Evolutionary conservation across 1,140 invertebrate species (phyloP).

Genomic region (Microplitis mediator): DNA sequence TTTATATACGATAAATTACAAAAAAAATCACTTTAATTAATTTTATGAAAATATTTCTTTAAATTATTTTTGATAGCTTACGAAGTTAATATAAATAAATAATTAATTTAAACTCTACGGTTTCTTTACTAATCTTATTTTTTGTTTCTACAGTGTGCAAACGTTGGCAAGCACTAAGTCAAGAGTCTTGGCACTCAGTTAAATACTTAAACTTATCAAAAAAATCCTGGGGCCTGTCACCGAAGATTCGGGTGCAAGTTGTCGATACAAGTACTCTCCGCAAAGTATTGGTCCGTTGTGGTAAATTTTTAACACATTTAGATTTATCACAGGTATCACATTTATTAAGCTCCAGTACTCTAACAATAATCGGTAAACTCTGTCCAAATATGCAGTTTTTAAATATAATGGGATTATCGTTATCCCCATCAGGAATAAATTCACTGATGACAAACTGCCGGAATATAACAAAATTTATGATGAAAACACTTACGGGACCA

Average conservation of each 20-base stretch:
- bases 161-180: slow-evolving; percentile 47
- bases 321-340: slow-evolving; percentile 34
- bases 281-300: slow-evolving; percentile 52
- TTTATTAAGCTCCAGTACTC: slow-evolving; percentile 43
- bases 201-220: slow-evolving; percentile 42
- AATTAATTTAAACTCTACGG: background rate
- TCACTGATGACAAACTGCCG: slow-evolving; percentile 43
- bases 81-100: background rate
- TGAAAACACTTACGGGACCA: slow-evolving; percentile 38
- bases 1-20: too few relatives aligned
- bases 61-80: background rate
- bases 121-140: background rate
- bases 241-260: slow-evolving; percentile 8
- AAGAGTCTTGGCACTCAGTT: slow-evolving; percentile 48
- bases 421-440: slow-evolving; percentile 49
- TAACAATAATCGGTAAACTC: slow-evolving; percentile 50
- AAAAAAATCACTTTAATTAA: too few relatives aligned
- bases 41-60: too few relatives aligned
- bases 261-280: slow-evolving; percentile 44
- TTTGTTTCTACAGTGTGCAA: slow-evolving; percentile 49
- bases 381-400: slow-evolving; percentile 52
- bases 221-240: slow-evolving; percentile 38
- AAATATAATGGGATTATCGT: slow-evolving; percentile 41
- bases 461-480: slow-evolving; percentile 44
- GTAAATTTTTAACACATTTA: slow-evolving; percentile 48